Evolutionary conservation across 2,797 vertebrate species (phyloP).

Genomic region (Choloepus didactylus): DNA sequence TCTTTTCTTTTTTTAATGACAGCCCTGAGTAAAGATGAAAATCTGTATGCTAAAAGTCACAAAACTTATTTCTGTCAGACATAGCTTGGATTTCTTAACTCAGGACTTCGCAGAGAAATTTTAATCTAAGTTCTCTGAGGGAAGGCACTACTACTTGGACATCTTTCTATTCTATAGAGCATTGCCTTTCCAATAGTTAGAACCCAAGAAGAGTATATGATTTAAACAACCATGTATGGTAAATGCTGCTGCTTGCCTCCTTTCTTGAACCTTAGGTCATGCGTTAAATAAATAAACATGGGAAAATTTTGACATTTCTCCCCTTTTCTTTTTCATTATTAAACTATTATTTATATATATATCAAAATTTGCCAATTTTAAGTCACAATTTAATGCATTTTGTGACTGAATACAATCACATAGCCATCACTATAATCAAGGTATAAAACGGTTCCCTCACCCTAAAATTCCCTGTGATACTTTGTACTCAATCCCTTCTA

Average conservation of each 20-base stretch:
- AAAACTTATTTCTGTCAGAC: background rate
- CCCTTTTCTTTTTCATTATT: background rate
- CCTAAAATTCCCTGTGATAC: background rate
- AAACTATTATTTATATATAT: background rate
- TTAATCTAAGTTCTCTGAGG: background rate
- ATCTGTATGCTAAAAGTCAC: background rate
- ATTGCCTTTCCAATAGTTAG: background rate
- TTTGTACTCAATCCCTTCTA: background rate
- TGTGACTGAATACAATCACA: background rate
- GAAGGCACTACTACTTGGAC: background rate
- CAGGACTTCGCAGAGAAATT: background rate
- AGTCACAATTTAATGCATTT: background rate
- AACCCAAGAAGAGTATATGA: too few species aligned
- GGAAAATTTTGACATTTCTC: background rate
- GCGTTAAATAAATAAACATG: background rate
- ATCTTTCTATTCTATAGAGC: background rate
- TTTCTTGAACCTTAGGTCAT: background rate
- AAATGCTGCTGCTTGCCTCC: background rate
- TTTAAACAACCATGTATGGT: background rate
- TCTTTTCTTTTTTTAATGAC: background rate
- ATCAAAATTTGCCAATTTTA: background rate
- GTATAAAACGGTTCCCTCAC: background rate
- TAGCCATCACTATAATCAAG: background rate
- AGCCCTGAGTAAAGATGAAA: background rate
- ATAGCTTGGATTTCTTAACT: background rate